Evolutionary conservation across 2,113 vertebrate genomes (phyloP).

Genomic region (Naja naja): DNA sequence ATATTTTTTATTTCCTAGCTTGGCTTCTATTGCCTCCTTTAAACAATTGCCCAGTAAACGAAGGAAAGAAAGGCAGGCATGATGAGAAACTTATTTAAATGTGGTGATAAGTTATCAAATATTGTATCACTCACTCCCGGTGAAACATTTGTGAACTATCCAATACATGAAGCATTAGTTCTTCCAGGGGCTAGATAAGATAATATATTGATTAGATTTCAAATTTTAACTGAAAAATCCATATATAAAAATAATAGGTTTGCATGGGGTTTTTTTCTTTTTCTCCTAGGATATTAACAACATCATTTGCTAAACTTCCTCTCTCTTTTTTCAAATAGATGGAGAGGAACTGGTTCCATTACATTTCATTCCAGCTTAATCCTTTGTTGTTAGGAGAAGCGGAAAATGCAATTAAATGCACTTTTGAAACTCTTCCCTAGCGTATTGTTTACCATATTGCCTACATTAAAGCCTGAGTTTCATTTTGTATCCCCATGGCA

Average conservation of each 20-base stretch:
- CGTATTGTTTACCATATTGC: conserved; percentile 61
- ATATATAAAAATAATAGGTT: conserved; percentile 41
- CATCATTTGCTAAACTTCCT: conserved; percentile 39
- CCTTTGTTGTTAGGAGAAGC: conserved; percentile 66
- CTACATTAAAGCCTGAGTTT: conserved; percentile 54
- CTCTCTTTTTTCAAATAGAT: conserved; percentile 46
- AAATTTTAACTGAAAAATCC: conserved; percentile 34
- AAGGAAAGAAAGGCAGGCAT: neutral
- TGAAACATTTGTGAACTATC: neutral
- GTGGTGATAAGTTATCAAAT: neutral
- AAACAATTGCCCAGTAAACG: neutral
- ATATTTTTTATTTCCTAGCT: neutral
- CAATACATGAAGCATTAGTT: neutral
- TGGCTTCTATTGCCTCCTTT: neutral
- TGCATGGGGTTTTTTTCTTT: conserved; percentile 40
- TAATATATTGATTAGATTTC: neutral
- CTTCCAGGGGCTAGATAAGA: neutral
- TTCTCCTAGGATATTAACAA: conserved; percentile 35
- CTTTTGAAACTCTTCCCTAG: conserved; percentile 66
- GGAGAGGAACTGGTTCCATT: conserved; percentile 59
- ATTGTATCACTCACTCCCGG: neutral
- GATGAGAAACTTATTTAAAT: neutral
- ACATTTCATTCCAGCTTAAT: conserved; percentile 68
- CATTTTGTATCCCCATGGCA: conserved; percentile 15
- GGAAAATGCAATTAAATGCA: conserved; percentile 76